Base-by-base conservation (phyloP, 2,797 vertebrate species). In the Pagetopsis macropterus region DNA sequence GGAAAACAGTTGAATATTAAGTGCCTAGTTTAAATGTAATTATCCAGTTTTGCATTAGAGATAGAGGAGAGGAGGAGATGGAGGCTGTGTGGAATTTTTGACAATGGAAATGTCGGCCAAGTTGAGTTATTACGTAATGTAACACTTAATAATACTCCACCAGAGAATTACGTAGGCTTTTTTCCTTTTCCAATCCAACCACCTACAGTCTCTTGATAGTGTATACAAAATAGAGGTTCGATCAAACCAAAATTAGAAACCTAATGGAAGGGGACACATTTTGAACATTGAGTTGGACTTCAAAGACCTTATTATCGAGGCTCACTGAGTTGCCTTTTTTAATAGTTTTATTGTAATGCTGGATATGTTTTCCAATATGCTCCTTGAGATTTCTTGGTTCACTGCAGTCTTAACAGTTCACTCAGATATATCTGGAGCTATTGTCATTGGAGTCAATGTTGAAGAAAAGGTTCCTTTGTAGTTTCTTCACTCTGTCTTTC, bases 31-130 rank as follows among this genome's bases (percentile, higher is more conserved):
- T 55, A 48, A 19, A 78, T 3, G 37, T 21, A 50, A 65, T 70
- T 61, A 40, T 74, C 33, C 43, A 76, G 40, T 15, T 10, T 21
- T 65, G 23, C 17, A 23, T 80, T 61, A 67, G 40, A 41, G 48
- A 51, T 17, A 19, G 12, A 40, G 41, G 6, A 40, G 61, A 68
- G 60, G 59, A 71, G 70, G 60, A 61, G 50, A 76, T 70, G 49
- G 46, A 66, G 60, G 75, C 40, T 61, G 58, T 50, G 40, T 69
- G 58, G 33, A 58, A 75, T 72, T 79, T 78, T 44, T 70, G 51
- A 84, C 76, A 89, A 81, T 81, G 65, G 67, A 52, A 76, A 81
- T 79, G 61, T 76, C 23, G 79, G 81, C 81, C 83, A 87, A 44
- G 69, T 58, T 81, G 45, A 79, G 48, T 46, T 21, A 66, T 91